A percentile compares a stretch with the other conserved stretches of the same genome.
These are phyloP conservation scores for Byasa hedistus DNA, from an alignment of 2,888 invertebrate species.

Conservation along the genomic window DNA sequence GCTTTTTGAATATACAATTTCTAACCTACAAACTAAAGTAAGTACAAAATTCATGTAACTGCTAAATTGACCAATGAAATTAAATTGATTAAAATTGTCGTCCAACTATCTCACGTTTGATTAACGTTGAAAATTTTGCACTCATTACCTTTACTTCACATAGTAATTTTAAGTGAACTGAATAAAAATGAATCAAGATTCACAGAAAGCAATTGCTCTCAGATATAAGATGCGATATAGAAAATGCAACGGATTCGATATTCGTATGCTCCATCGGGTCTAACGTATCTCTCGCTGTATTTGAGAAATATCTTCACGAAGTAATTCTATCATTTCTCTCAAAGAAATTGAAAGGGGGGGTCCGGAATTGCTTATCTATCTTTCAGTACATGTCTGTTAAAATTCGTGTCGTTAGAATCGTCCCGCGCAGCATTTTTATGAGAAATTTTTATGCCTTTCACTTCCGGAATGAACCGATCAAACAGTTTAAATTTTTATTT, in stretches of 20 bases:
- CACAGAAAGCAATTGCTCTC: conserved; percentile 22
- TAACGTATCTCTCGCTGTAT: conserved; percentile 51
- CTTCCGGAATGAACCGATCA: neutral
- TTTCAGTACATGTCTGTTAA: conserved; percentile 14
- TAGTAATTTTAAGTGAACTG: conserved; percentile 11
- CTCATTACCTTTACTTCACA: neutral
- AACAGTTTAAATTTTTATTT: neutral
- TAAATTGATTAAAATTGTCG: neutral
- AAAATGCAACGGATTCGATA: conserved; percentile 60
- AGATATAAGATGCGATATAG: conserved; percentile 42
- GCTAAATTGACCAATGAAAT: too few relatives aligned
- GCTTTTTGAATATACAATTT: too few relatives aligned
- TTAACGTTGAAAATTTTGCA: neutral
- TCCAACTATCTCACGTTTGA: neutral
- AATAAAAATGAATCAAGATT: conserved; percentile 26
- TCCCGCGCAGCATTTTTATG: conserved; percentile 8
- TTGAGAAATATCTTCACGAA: conserved; percentile 48
- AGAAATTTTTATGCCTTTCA: neutral
- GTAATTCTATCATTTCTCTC: conserved; percentile 42
- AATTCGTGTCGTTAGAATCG: conserved; percentile 8
- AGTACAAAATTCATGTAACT: too few relatives aligned
- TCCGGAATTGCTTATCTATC: conserved; percentile 42
- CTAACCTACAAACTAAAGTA: too few relatives aligned
- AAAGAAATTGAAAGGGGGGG: conserved; percentile 39
- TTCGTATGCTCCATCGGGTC: conserved; percentile 51